Evolutionary conservation across 1,140 invertebrate species (phyloP).

Genomic region (Drosophila parvula): DNA sequence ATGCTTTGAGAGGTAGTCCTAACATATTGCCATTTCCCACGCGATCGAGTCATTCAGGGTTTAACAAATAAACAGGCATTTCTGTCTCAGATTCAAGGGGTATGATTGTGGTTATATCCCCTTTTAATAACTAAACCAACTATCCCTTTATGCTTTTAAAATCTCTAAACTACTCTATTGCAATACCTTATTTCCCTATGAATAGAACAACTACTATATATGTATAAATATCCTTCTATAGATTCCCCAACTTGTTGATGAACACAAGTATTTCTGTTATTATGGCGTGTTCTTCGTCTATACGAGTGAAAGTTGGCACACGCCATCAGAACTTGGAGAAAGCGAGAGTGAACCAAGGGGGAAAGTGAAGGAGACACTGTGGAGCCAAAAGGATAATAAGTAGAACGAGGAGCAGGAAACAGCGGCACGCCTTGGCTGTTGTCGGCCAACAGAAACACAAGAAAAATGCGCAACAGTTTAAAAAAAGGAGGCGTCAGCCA

Average conservation of each 20-base stretch:
- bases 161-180: neutral
- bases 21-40: conserved; percentile 69
- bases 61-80: conserved; percentile 8
- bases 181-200: neutral
- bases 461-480: conserved; percentile 74
- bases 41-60: conserved; percentile 35
- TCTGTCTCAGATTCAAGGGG: neutral
- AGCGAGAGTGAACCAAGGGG: neutral
- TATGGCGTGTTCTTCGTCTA: conserved; percentile 44
- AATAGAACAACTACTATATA: neutral
- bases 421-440: conserved; percentile 64
- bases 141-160: neutral
- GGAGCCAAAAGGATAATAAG: neutral
- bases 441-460: conserved; percentile 30
- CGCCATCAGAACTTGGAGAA: conserved; percentile 26
- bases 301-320: conserved; percentile 53
- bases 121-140: neutral
- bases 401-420: neutral
- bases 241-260: conserved; percentile 41
- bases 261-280: conserved; percentile 14
- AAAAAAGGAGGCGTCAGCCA: conserved; percentile 68
- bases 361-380: conserved; percentile 5
- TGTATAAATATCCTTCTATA: neutral
- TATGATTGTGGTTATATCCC: neutral
- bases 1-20: conserved; percentile 17